Conservation (phyloP, 1,140 invertebrate species). For the Sipha flava region DNA sequence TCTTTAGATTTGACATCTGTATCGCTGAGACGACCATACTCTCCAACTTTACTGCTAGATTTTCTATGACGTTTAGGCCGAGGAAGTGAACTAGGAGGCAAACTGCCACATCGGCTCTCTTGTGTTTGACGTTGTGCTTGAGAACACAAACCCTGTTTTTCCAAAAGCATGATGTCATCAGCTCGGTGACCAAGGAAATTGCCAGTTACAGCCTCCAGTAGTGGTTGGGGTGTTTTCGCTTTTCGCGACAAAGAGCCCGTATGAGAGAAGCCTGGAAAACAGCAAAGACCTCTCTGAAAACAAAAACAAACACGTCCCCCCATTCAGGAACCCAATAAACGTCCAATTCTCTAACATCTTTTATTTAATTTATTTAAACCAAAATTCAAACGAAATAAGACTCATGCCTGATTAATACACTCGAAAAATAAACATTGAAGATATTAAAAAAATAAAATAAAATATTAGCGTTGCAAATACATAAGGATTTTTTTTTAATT, state of each 20-base stretch:
- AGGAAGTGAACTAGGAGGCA: slow-evolving; percentile 58
- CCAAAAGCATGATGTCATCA: slow-evolving; percentile 62
- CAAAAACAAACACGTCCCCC: slow-evolving; percentile 39
- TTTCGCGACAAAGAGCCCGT: slow-evolving; percentile 68
- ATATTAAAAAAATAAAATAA: not conserved
- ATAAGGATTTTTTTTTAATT: too few relatives aligned
- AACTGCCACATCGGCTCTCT: slow-evolving; percentile 47
- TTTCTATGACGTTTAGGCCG: slow-evolving; percentile 55
- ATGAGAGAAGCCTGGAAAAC: slow-evolving; percentile 79
- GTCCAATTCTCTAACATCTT: slow-evolving; percentile 1
- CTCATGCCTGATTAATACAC: slow-evolving; percentile 21
- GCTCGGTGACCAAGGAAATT: slow-evolving; percentile 44
- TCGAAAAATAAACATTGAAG: not conserved
- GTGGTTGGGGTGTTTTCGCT: slow-evolving; percentile 71
- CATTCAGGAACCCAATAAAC: slow-evolving; percentile 13
- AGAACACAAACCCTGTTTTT: slow-evolving; percentile 65
- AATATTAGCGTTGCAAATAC: not conserved
- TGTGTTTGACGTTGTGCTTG: slow-evolving; percentile 59
- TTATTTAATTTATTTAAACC: slow-evolving; percentile 6
- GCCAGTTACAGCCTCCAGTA: slow-evolving; percentile 63
- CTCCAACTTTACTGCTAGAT: slow-evolving; percentile 37
- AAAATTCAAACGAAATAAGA: slow-evolving; percentile 13
- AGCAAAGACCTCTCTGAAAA: slow-evolving; percentile 70
- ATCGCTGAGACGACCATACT: slow-evolving; percentile 39
- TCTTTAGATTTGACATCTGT: slow-evolving; percentile 34